phyloP scores from a whole-genome alignment of 2,888 invertebrate genomes.

The Heliconius aoede region DNA sequence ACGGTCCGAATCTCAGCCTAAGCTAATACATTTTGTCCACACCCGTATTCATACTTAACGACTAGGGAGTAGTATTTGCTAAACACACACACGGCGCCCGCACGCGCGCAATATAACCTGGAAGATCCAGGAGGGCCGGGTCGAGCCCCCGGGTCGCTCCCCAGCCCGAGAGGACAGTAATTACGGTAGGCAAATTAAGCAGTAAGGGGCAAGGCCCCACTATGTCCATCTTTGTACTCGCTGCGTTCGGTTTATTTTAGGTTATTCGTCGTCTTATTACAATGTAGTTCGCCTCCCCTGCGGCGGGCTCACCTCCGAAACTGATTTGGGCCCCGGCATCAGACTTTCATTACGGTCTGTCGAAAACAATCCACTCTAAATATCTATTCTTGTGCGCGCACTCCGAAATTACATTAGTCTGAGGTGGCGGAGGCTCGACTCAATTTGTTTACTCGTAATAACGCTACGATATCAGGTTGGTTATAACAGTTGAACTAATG shows the following conservation, averaged over 20 bases:
- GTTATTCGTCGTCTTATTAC: slow-evolving; percentile 82
- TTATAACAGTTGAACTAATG: slow-evolving; percentile 84
- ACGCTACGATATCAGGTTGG: slow-evolving; percentile 79
- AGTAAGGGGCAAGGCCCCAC: slow-evolving; percentile 78
- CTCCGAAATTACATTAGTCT: slow-evolving; percentile 83
- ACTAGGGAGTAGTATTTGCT: slow-evolving; percentile 81
- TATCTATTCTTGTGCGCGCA: slow-evolving; percentile 83
- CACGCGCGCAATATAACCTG: slow-evolving; percentile 81
- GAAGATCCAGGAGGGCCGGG: slow-evolving; percentile 80
- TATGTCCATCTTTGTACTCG: slow-evolving; percentile 79
- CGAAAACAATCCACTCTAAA: slow-evolving; percentile 85
- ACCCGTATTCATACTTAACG: slow-evolving; percentile 83
- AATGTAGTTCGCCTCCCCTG: slow-evolving; percentile 80
- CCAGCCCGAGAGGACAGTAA: slow-evolving; percentile 83
- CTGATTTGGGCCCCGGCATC: slow-evolving; percentile 81
- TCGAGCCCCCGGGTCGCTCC: slow-evolving; percentile 77
- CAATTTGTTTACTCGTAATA: slow-evolving; percentile 83
- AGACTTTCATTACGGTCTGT: slow-evolving; percentile 84
- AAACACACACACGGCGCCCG: slow-evolving; percentile 81
- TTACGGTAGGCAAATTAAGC: slow-evolving; percentile 85
- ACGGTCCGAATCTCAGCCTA: slow-evolving; percentile 83
- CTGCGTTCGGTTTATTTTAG: slow-evolving; percentile 77
- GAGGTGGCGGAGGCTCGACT: slow-evolving; percentile 84
- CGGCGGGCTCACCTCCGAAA: slow-evolving; percentile 81
- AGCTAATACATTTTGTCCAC: slow-evolving; percentile 84